Evolutionary conservation across 2,113 vertebrate species (phyloP).

Genomic region (Phyllostomus hastatus): DNA sequence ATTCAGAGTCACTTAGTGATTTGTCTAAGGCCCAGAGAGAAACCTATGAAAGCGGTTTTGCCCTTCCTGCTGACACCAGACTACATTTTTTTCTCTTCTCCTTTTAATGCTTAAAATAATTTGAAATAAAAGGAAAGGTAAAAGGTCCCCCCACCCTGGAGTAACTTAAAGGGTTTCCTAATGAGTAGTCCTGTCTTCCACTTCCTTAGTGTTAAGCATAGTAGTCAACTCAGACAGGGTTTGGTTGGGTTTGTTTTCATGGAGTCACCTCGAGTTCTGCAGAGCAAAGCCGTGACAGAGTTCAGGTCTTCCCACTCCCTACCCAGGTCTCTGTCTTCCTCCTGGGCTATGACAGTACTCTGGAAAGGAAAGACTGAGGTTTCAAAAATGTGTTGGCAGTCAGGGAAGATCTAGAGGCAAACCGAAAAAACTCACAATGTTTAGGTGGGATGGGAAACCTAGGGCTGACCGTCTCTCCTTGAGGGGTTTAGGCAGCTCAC

Average conservation of each 20-base stretch:
- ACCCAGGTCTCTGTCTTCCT: background rate
- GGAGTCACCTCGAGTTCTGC: background rate
- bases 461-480: background rate
- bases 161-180: background rate
- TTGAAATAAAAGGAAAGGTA: constrained; percentile 7
- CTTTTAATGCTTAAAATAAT: background rate
- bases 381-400: background rate
- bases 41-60: background rate
- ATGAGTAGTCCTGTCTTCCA: background rate
- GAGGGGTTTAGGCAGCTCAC: background rate
- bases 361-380: background rate
- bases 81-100: background rate
- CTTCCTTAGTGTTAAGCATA: background rate
- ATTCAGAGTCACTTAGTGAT: background rate
- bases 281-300: background rate
- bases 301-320: background rate
- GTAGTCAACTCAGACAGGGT: background rate
- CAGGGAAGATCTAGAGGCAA: background rate
- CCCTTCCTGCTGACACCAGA: background rate
- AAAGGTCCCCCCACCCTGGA: background rate
- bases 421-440: fast-evolving
- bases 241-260: background rate
- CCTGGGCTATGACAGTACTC: background rate
- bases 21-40: background rate
- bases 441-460: background rate